Evolutionary conservation across 1,140 invertebrate genomes (phyloP).

Genomic region (Whitmania pigra): DNA sequence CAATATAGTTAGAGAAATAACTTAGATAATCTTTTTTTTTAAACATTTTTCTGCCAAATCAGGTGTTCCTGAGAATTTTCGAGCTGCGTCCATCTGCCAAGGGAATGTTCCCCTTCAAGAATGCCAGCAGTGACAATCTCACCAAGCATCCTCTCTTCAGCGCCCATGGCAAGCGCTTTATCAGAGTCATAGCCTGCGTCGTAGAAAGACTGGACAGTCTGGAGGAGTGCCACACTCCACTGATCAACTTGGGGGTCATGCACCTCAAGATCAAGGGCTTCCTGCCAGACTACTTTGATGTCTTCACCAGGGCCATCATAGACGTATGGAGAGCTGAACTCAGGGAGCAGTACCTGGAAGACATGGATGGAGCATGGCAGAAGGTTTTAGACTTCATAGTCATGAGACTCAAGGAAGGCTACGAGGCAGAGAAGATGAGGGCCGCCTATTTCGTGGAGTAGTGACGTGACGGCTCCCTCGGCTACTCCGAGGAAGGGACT

Average conservation of each 20-base stretch:
- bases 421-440: constrained; percentile 18
- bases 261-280: constrained; percentile 30
- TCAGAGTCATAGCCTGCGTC: constrained; percentile 31
- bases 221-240: neutral
- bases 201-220: constrained; percentile 28
- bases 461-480: no score
- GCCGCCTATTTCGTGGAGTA: neutral
- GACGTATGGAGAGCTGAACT: constrained; percentile 28
- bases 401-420: constrained; percentile 28
- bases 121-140: constrained; percentile 26
- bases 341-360: constrained; percentile 24
- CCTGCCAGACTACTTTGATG: constrained; percentile 28
- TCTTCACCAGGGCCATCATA: constrained; percentile 28
- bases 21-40: no score
- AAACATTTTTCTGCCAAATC: constrained; percentile 1
- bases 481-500: no score
- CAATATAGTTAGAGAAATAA: no score
- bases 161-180: constrained; percentile 31
- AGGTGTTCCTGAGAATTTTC: constrained; percentile 31
- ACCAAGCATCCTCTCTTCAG: constrained; percentile 27
- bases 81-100: constrained; percentile 29
- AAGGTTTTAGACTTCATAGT: constrained; percentile 29
- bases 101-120: constrained; percentile 28
- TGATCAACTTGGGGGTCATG: constrained; percentile 28
- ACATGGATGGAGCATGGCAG: constrained; percentile 25